Evolutionary conservation across 2,797 vertebrate genomes (phyloP), one percentile per base, ranked within the genome.

Genomic region (Artibeus jamaicensis): DNA sequence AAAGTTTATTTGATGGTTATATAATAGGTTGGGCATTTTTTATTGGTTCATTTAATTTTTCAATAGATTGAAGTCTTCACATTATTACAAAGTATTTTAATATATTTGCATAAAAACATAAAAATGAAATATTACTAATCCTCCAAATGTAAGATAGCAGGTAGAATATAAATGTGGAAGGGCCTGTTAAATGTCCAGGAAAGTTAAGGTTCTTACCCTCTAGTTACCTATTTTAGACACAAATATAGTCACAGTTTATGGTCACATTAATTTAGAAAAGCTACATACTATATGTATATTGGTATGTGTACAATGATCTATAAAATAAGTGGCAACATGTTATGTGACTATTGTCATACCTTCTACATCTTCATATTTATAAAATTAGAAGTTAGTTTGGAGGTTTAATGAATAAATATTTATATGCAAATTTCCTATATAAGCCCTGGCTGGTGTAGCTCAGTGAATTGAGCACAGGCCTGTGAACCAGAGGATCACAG

Each of bases 301-400:
- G 84, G 6, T 37, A 55, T 19, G 9, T 19, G 9, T 65, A 11
- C 4, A 89, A 50, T 37, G 12, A 7, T 46, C 15, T 26, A 44
- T 83, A 42, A 85, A 81, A 42, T 53, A 93, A 71, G 21, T 68
- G 9, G 14, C 12, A 86, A 29, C 57, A 55, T 57, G 2, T 9
- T 89, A 70, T 81, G 6, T 46, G 9, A 39, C 86, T 71, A 77
- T 29, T 94, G 19, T 57, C 5, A 70, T 62, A 29, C n/a, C 29
- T 55, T 84, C 26, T 85, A 32, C 4, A 5, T 65, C 18, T 76
- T 83, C 82, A 16, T n/a, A 57, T 67, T 78, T 90, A 5, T 37
- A 10, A 62, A 94, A 65, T 53, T 92, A 79, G 39, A 93, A 76
- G 42, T 95, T 86, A 57, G 88, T 74, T 73, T 91, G 57, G 53